Base-by-base conservation (phyloP, 1,140 invertebrate genomes). In the Drosophila sucinea region DNA sequence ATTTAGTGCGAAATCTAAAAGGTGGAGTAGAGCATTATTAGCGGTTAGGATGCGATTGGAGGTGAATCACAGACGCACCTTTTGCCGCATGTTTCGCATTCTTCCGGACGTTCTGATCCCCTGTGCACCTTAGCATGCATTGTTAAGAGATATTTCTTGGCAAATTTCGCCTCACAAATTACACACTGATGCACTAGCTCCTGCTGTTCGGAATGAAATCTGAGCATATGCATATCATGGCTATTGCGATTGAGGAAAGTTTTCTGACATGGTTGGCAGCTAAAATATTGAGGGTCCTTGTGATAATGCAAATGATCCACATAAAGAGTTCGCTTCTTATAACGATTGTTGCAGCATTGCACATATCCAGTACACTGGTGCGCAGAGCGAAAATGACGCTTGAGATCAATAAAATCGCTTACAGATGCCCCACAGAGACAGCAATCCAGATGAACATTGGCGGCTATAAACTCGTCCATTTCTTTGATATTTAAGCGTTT, bases 241-340 rank as follows among this genome's bases (percentile, higher is more conserved):
- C 84, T 89, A 40, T 89, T 89, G 17, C 84, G 84, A 32, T 90
- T 89, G 27, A 90, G 81, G 44, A 90, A 89, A 10, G 67, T 81
- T 62, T 89, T 89, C 29, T 64, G 74, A 4, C 84, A 89, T 0
- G 67, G 67, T 60, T 90, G 38, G 51, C 84, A 89, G 33, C 85
- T 90, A 3, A 89, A 89, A 6, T 90, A 86, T 57, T 90, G 70
- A 17, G 85, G 85, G 73, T 90, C 79, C 56, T 86, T 77, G 76
- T 91, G 89, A 33, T 81, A 90, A n/a, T 86, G 86, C 44, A 91
- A 51, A 29, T 91, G 90, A 8, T 91, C 85, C 47, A 91, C 81
- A 29, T 91, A 79, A 1, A 86, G 57, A 0, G 73, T 78, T 0
- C 85, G 75, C 63, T 91, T 90, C 56, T 91, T 90, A 29, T 91